Evolutionary conservation across 30 jellyfish, hydroid and myxozoan genomes (phyloP).

Genomic region (Mastigias papua): DNA sequence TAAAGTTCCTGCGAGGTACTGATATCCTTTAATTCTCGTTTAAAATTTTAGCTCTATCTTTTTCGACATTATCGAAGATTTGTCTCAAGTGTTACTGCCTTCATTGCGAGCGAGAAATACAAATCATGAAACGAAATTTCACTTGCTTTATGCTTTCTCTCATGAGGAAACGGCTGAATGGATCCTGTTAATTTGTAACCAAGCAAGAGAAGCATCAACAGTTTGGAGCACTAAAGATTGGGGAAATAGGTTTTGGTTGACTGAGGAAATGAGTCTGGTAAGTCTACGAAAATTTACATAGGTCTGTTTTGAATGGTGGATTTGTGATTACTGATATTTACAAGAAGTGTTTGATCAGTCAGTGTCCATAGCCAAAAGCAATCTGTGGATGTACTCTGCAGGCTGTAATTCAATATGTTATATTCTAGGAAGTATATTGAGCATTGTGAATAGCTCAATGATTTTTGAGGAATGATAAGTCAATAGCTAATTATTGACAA

Average conservation of each 20-base stretch:
- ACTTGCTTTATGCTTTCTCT: slow-evolving; percentile 61
- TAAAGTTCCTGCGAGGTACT: no score
- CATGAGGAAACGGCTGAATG: slow-evolving; percentile 60
- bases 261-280: slow-evolving; percentile 86
- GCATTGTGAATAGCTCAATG: no score
- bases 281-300: neutral
- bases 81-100: slow-evolving; percentile 6
- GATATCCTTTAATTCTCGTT: no score
- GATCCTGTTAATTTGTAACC: slow-evolving; percentile 60
- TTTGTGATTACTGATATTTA: no score
- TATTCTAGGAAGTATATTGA: no score
- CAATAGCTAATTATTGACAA: no score
- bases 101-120: slow-evolving; percentile 3
- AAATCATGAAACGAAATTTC: slow-evolving; percentile 10
- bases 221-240: slow-evolving; percentile 85
- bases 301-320: no score
- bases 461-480: no score
- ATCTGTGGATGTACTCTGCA: no score
- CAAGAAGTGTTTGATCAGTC: no score
- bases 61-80: neutral
- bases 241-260: slow-evolving; percentile 85
- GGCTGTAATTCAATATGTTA: no score
- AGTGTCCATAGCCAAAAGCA: no score
- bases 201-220: slow-evolving; percentile 70
- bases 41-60: slow-evolving; percentile 4